phyloP scores from a whole-genome alignment of 1,140 invertebrate species.

The Drusus annulatus region DNA sequence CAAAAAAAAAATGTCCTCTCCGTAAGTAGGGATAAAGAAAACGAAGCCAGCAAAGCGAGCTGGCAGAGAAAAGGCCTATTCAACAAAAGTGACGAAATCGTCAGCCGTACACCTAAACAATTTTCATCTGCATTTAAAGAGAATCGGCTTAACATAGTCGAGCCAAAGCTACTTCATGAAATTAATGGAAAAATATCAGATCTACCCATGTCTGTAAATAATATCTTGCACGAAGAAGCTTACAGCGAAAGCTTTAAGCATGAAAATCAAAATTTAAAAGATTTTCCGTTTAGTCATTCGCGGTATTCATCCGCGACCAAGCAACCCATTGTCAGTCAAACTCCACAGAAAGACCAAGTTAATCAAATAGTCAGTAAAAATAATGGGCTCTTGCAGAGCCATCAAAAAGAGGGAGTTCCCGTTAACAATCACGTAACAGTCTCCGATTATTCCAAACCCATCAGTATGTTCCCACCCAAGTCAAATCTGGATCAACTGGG shows the following conservation, averaged over 20 bases:
- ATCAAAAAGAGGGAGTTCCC: slow-evolving; percentile 3
- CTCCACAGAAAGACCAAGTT: background rate
- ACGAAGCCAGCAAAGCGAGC: background rate
- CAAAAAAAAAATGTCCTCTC: slow-evolving; percentile 15
- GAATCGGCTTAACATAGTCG: background rate
- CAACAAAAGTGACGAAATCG: slow-evolving; percentile 3
- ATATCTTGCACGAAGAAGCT: slow-evolving; percentile 7
- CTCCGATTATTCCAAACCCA: background rate
- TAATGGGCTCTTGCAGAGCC: background rate
- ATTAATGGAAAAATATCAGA: background rate
- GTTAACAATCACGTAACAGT: too few species aligned
- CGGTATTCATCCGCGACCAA: background rate
- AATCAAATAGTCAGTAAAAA: background rate
- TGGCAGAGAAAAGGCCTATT: slow-evolving; percentile 12
- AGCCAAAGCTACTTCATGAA: background rate
- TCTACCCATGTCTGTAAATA: background rate
- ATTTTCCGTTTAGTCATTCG: background rate
- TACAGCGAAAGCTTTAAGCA: background rate
- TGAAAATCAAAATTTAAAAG: background rate
- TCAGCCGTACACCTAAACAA: slow-evolving; percentile 6
- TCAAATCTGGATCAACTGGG: background rate
- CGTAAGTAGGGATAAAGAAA: slow-evolving; percentile 6
- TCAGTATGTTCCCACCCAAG: slow-evolving; percentile 26
- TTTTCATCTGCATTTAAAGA: slow-evolving; percentile 17
- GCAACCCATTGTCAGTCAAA: background rate